Base-by-base conservation (phyloP, 2,888 invertebrate species). In the Scotopteryx bipunctaria region DNA sequence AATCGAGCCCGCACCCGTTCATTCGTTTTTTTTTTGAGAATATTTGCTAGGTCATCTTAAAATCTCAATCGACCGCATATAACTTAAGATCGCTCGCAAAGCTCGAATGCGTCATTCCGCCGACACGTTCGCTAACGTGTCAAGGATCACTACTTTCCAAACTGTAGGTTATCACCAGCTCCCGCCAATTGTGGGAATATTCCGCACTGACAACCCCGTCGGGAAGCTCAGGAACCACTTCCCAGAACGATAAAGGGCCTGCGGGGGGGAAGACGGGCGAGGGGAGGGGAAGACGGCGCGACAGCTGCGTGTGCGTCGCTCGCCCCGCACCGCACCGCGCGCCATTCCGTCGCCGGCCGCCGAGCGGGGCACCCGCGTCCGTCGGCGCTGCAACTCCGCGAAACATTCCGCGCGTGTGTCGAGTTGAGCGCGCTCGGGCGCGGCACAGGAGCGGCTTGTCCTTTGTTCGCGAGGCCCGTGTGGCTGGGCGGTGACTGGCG, bases 221-320 rank as follows among this genome's bases (percentile, higher is more conserved):
- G 89, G 89, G 89, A 90, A 88, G 87, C 80, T 86, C 83, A 87
- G 89, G 89, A 90, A 88, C 89, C 86, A 88, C 86, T 90, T 88
- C 89, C 89, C 88, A 89, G 89, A 89, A 89, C 88, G 88, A 87
- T 86, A 85, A 83, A 84, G 87, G 86, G 85, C 81, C 80, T 71
- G 70, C 68, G 77, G 74, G 75, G 71, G 61, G 55, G 61, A 58
- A 51, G 54, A 69, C 46, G 58, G 38, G 64, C 37, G 71, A 60
- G 69, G 72, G 61, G 70, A 71, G 71, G 64, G 76, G 75, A 71
- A 73, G 70, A 72, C 71, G 78, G 76, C 75, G 78, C 83, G 87
- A 84, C 86, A 86, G 86, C 87, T 85, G 87, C 87, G 87, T 82
- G 78, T 69, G 85, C 85, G 83, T 77, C 81, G 81, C 75, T 73